Conservation (phyloP, 2,888 invertebrate species). For the Philhelius pedissequus region DNA sequence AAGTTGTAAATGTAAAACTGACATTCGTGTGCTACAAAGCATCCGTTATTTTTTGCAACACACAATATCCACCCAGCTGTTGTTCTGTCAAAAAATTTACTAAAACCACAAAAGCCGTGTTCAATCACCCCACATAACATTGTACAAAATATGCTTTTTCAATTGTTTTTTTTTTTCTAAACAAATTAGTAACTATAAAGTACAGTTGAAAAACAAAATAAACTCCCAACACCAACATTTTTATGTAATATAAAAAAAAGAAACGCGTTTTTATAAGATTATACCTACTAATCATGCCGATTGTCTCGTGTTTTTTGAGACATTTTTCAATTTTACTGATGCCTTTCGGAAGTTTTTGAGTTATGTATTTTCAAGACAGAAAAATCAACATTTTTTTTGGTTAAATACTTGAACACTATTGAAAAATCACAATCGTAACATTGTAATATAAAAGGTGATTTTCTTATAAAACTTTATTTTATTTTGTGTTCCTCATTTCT, state of each 20-base stretch:
- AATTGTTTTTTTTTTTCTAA: neutral
- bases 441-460: slow-evolving; percentile 69
- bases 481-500: slow-evolving; percentile 52
- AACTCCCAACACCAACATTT: slow-evolving; percentile 45
- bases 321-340: slow-evolving; percentile 42
- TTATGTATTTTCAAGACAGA: slow-evolving; percentile 42
- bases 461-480: slow-evolving; percentile 30
- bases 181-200: slow-evolving; percentile 20
- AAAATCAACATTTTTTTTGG: slow-evolving; percentile 8
- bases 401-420: neutral
- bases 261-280: slow-evolving; percentile 2
- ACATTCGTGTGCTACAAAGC: neutral
- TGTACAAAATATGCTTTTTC: slow-evolving; percentile 28
- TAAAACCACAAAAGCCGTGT: neutral
- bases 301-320: slow-evolving; percentile 43
- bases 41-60: neutral
- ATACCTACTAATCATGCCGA: slow-evolving; percentile 45
- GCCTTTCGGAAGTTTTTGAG: slow-evolving; percentile 47
- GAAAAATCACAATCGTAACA: slow-evolving; percentile 64
- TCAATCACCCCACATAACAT: neutral
- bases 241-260: slow-evolving; percentile 48
- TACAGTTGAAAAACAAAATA: slow-evolving; percentile 17
- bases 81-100: neutral
- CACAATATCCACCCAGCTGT: neutral
- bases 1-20: neutral